phyloP scores from a whole-genome alignment of 1,140 invertebrate genomes.

The Vollenhovia emeryi region DNA sequence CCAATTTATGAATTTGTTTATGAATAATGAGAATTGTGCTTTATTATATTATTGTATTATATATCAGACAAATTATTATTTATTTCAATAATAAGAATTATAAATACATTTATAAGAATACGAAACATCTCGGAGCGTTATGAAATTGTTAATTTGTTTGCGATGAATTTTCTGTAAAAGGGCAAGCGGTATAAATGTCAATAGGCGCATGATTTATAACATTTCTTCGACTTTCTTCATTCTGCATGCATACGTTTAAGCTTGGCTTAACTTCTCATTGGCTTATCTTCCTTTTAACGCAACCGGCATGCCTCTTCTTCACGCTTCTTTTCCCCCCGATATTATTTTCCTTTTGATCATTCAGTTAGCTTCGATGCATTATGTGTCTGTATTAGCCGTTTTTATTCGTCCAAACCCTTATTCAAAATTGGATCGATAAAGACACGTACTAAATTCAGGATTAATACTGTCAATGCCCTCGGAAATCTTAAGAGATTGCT shows the following conservation, averaged over 20 bases:
- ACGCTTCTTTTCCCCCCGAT: not conserved
- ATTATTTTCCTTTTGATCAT: slow-evolving; percentile 28
- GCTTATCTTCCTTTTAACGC: slow-evolving; percentile 4
- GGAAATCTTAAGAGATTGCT: not conserved
- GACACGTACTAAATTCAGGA: slow-evolving; percentile 7
- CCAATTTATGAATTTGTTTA: not conserved
- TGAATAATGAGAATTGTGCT: not conserved
- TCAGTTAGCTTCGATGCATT: slow-evolving; percentile 20
- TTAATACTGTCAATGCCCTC: not conserved
- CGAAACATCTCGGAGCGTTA: not conserved
- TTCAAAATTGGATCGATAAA: slow-evolving; percentile 20
- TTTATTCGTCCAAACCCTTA: slow-evolving; percentile 5
- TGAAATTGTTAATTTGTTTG: not conserved
- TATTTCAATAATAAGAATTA: slow-evolving; percentile 9
- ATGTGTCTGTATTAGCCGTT: slow-evolving; percentile 10
- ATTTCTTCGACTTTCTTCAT: slow-evolving; percentile 32
- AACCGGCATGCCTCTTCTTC: slow-evolving; percentile 27
- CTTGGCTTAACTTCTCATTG: slow-evolving; percentile 32
- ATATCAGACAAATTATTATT: not conserved
- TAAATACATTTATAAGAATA: not conserved
- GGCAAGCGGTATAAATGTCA: slow-evolving; percentile 64
- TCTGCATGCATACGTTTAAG: slow-evolving; percentile 28
- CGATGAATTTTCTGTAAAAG: slow-evolving; percentile 74
- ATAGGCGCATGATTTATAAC: slow-evolving; percentile 63
- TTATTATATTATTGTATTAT: not conserved